Percentiles rank a stretch among this genome's conserved stretches.
Conservation (phyloP, 2,113 vertebrate species). For the Ascaphus truei region DNA sequence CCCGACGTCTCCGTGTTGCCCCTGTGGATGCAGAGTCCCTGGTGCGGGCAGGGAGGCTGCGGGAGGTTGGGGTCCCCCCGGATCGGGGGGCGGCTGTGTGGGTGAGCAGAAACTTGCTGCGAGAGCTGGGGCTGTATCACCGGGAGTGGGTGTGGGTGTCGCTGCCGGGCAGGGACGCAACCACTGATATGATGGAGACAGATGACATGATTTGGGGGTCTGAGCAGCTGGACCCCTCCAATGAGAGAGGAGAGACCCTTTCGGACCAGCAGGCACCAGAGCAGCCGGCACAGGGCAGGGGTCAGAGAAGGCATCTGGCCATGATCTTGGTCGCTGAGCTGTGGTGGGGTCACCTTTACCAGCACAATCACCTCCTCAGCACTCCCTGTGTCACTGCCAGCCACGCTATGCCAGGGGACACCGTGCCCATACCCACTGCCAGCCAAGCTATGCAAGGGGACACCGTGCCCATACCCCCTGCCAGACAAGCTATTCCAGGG, state of each 20-base stretch:
- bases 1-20: not conserved
- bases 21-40: not conserved
- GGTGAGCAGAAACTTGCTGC: constrained; percentile 1
- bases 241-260: not conserved
- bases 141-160: constrained; percentile 18
- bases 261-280: not conserved
- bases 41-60: constrained; percentile 9
- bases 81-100: constrained; percentile 9
- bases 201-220: too few relatives aligned
- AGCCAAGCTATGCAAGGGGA: too few relatives aligned
- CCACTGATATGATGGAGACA: too few relatives aligned
- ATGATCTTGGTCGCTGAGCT: constrained; percentile 5
- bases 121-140: constrained; percentile 10
- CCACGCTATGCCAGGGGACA: too few relatives aligned
- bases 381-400: not conserved
- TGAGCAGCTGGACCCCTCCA: too few relatives aligned
- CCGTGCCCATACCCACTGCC: not conserved
- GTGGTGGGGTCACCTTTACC: constrained; percentile 14
- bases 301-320: not conserved
- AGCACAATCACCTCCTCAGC: constrained; percentile 11
- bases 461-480: not conserved
- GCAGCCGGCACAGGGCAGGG: not conserved
- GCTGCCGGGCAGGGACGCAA: not conserved
- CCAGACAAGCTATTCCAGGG: too few relatives aligned
- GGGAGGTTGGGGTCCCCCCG: not conserved